A percentile compares a stretch with the other conserved stretches of the same genome.
Evolutionary conservation across 2,797 vertebrate species (phyloP).

Genomic region (Percopsis omiscomaycus): DNA sequence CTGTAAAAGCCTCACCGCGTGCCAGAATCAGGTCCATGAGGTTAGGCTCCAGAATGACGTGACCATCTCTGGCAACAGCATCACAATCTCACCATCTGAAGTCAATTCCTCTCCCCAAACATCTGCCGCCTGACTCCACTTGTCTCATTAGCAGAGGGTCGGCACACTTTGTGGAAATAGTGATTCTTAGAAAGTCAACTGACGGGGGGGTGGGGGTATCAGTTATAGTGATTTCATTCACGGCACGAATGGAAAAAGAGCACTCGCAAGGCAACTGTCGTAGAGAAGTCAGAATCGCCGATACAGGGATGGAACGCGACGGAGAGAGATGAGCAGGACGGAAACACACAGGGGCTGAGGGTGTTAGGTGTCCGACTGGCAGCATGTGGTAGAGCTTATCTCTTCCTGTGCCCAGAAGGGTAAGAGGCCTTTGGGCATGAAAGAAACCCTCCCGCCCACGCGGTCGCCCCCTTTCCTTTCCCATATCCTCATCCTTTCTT

Average conservation of each 20-base stretch:
- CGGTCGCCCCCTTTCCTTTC: conserved; percentile 48
- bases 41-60: conserved; percentile 50
- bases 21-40: conserved; percentile 44
- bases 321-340: not conserved
- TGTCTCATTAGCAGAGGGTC: conserved; percentile 56
- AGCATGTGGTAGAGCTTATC: conserved; percentile 35
- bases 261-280: not conserved
- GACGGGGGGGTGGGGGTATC: conserved; percentile 15
- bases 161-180: conserved; percentile 56
- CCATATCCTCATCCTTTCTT: conserved; percentile 43
- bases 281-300: not conserved
- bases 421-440: conserved; percentile 10
- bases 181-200: conserved; percentile 42
- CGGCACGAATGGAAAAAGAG: conserved; percentile 11
- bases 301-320: not conserved
- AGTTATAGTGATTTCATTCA: conserved; percentile 30
- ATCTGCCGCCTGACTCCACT: conserved; percentile 62
- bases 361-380: conserved; percentile 9
- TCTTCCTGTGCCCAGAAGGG: conserved; percentile 41
- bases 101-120: conserved; percentile 64
- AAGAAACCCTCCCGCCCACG: conserved; percentile 2
- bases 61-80: conserved; percentile 56
- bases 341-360: not conserved
- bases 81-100: conserved; percentile 59
- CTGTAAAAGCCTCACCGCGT: conserved; percentile 48